These are phyloP conservation scores for Oryzias sinensis DNA, from an alignment of 2,797 vertebrate species.

Conservation along the genomic window DNA sequence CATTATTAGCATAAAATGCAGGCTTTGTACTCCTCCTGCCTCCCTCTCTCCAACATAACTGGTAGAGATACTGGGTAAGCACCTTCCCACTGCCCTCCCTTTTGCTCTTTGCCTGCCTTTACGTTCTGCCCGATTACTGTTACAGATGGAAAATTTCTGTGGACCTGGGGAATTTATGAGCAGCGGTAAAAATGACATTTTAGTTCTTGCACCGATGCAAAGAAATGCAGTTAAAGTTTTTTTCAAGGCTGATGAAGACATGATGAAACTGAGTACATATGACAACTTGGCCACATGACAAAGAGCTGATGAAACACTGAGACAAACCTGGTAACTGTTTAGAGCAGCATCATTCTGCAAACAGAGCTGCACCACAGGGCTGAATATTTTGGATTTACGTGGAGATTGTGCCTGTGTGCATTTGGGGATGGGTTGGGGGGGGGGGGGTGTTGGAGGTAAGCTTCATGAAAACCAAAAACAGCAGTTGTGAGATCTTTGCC, in stretches of 20 bases:
- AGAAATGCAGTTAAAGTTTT: constrained; percentile 54
- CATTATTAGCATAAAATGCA: constrained; percentile 64
- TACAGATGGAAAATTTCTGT: constrained; percentile 67
- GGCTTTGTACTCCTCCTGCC: constrained; percentile 46
- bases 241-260: constrained; percentile 71
- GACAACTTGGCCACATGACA: constrained; percentile 76
- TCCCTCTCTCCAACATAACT: constrained; percentile 39
- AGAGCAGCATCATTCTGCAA: constrained; percentile 61
- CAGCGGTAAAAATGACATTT: constrained; percentile 30
- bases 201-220: constrained; percentile 53
- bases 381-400: constrained; percentile 45
- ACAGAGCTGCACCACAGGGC: constrained; percentile 48
- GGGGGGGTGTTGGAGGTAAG: constrained; percentile 20
- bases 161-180: constrained; percentile 65
- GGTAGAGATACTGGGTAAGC: constrained; percentile 57
- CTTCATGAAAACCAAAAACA: constrained; percentile 41
- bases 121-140: constrained; percentile 69
- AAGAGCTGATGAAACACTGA: constrained; percentile 76
- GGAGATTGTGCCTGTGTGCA: constrained; percentile 14
- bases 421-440: constrained; percentile 6
- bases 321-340: constrained; percentile 73
- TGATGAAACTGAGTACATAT: constrained; percentile 75
- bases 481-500: constrained; percentile 39
- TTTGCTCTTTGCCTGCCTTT: constrained; percentile 38
- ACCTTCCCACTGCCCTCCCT: constrained; percentile 36